Base-by-base conservation (phyloP, 2,797 vertebrate genomes). In the Aldrovandia affinis region DNA sequence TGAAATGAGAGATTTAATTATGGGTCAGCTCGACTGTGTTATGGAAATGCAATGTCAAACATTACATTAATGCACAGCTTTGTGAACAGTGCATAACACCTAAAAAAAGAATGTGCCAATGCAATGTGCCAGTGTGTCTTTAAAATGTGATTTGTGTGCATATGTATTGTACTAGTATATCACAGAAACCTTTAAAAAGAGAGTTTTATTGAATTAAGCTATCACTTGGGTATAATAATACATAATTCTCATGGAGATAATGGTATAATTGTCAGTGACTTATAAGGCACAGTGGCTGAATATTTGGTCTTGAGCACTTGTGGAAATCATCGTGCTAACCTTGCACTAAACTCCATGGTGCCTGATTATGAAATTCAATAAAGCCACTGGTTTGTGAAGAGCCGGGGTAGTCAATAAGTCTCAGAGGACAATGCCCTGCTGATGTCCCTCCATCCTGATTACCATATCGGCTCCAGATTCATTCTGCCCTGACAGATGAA, bases 291-390 rank as follows among this genome's bases (percentile, higher is more conserved):
- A 73, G 18, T 20, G 68, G 33, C 33, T 42, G 6, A 73, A 7
- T 39, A 33, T 39, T 18, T 73, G 33, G 0, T 39, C 33, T 0
- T 36, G 68, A 39, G 3, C 30, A 30, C n/a, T 10, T 30, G 9
- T 10, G 28, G 61, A 65, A 30, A 22, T 73, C 39, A 36, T 73
- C 68, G 39, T 73, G 68, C 39, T 73, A 73, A 73, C 39, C 36
- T 73, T 39, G 33, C 68, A 73, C 15, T 18, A 73, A 39, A 73
- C 68, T 39, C 39, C 68, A 42, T 9, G 36, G 68, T 39, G 68
- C 14, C 68, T 73, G 68, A 39, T 73, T 73, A 73, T 42, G 68
- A 73, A 73, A 73, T 73, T 73, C 33, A 39, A 73, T 73, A 73
- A 73, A 42, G 2, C 33, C 18, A 73, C 33, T 73, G 68, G 68